These are phyloP conservation scores for Ruditapes philippinarum DNA, from an alignment of 1,140 invertebrate genomes.

Conservation along the genomic window DNA sequence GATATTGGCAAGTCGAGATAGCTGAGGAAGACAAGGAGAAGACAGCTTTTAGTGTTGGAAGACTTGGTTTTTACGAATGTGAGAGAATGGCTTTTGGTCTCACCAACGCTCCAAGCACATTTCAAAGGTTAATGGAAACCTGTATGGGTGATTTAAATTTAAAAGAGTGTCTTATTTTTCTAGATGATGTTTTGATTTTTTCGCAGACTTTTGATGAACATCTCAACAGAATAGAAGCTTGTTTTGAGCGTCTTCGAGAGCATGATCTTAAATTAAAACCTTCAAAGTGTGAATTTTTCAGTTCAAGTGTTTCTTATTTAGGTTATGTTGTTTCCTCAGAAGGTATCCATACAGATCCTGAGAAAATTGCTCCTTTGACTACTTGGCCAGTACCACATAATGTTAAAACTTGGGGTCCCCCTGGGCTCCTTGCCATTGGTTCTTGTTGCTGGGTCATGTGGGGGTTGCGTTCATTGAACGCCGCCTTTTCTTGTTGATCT, in stretches of 20 bases:
- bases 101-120: background rate
- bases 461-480: too few species aligned
- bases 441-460: too few species aligned
- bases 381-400: background rate
- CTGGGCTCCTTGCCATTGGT: too few species aligned
- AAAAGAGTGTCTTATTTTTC: conserved; percentile 40
- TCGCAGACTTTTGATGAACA: conserved; percentile 31
- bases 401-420: too few species aligned
- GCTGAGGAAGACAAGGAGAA: background rate
- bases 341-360: background rate
- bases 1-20: background rate
- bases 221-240: background rate
- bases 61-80: background rate
- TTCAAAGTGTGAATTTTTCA: conserved; percentile 11
- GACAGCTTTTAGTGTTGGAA: background rate
- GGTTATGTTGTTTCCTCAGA: background rate
- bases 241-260: background rate
- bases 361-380: background rate
- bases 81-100: background rate
- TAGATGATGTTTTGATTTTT: conserved; percentile 14
- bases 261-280: background rate
- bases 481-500: too few species aligned
- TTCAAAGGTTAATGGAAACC: conserved; percentile 13
- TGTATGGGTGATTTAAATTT: conserved; percentile 43
- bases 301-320: background rate